Base-by-base conservation (phyloP, 2,113 vertebrate species). In the Aix galericulata region DNA sequence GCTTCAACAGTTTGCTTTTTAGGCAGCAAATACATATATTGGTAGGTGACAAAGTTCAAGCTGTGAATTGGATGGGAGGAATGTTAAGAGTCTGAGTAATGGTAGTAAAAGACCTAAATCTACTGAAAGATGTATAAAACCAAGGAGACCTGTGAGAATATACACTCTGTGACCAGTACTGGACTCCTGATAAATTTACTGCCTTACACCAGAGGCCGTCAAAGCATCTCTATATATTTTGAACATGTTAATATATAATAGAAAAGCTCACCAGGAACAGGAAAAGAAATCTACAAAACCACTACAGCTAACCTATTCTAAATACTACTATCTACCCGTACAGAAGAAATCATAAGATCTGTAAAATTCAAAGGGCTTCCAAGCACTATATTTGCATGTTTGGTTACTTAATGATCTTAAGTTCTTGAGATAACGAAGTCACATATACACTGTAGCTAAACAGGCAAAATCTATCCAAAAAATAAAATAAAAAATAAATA, bases 1-100 rank as follows among this genome's bases (percentile, higher is more conserved):
- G 69, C 16, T 93, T 95, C 91, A 92, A 75, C 92, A 88, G 55
- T 91, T 95, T 64, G 66, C 34, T 93, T 95, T 92, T 83, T 18
- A 85, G 23, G 44, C 46, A 94, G 64, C 29, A 93, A 94, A 64
- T 66, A 86, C 53, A 79, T 53, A 53, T 36, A 81, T 26, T 50
- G 62, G 52, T 55, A 93, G 44, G 68, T 82, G 56, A 97, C 73
- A 55, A 96, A 86, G 27, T 90, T 79, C 81, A 97, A 93, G 62
- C 56, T 95, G 69, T 85, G 91, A 92, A 82, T 18, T 92, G 67
- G 46, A 83, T 83, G 50, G 62, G 26, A 82, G 44, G 27, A 36
- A 72, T 64, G 44, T 69, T 46, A 88, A 88, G 67, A 94, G 62
- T 40, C 20, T 53, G 31, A 88, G 52, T 46, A 88, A 90, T 29